Evolutionary conservation across 2,888 invertebrate genomes (phyloP).

Genomic region (Uloborus plumipes): DNA sequence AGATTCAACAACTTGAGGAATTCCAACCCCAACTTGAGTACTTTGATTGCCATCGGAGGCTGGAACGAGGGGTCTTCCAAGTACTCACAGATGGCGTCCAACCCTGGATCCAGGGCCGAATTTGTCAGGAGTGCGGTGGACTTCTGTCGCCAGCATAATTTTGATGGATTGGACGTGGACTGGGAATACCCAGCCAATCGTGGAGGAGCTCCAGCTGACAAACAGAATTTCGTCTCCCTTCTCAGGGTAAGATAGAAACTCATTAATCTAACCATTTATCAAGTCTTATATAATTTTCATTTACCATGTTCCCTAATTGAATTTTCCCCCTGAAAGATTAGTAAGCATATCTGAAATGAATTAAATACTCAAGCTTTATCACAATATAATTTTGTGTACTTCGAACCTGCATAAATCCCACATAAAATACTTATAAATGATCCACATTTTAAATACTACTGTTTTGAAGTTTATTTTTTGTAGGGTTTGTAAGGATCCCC

Average conservation of each 20-base stretch:
- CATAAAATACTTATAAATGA: too few species aligned
- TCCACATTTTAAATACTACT: too few species aligned
- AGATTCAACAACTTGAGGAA: constrained; percentile 70
- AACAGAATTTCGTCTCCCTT: constrained; percentile 81
- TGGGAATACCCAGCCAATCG: constrained; percentile 85
- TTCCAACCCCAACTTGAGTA: constrained; percentile 74
- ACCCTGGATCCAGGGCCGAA: constrained; percentile 70
- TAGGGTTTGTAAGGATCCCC: too few species aligned
- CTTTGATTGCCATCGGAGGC: constrained; percentile 79
- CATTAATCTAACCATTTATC: too few species aligned
- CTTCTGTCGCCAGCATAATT: constrained; percentile 81
- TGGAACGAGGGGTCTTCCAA: constrained; percentile 77
- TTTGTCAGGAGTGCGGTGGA: constrained; percentile 76
- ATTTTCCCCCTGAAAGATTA: too few species aligned
- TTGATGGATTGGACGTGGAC: constrained; percentile 84
- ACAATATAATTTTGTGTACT: too few species aligned
- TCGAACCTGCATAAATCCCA: too few species aligned
- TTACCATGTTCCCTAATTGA: too few species aligned
- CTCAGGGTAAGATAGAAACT: constrained; percentile 77
- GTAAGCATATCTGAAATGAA: too few species aligned
- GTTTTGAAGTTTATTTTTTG: too few species aligned
- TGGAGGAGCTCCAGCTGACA: constrained; percentile 82
- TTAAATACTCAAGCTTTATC: too few species aligned
- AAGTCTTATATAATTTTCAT: too few species aligned
- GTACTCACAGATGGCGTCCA: constrained; percentile 73